Conservation (phyloP, 2,797 vertebrate genomes). For the Clarias fuscus region DNA sequence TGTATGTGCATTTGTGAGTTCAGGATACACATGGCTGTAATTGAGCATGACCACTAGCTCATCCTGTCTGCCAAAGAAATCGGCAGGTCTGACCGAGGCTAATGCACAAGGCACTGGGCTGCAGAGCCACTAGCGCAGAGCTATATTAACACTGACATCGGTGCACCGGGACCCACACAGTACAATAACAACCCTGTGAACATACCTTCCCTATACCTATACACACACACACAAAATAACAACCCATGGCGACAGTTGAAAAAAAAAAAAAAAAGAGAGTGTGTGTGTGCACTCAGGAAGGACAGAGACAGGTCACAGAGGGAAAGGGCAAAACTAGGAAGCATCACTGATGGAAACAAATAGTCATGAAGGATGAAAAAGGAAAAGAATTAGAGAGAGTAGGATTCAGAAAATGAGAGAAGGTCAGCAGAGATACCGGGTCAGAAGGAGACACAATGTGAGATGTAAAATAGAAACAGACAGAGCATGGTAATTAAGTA, state of each 20-base stretch:
- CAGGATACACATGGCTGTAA: slow-evolving; percentile 33
- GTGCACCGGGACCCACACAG: slow-evolving; percentile 65
- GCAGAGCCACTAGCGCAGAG: slow-evolving; percentile 64
- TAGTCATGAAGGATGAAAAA: slow-evolving; percentile 20
- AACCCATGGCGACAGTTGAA: slow-evolving; percentile 40
- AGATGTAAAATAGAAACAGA: slow-evolving; percentile 25
- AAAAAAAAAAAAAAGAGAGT: slow-evolving; percentile 51
- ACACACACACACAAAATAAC: slow-evolving; percentile 45
- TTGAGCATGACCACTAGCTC: slow-evolving; percentile 42
- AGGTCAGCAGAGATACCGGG: neutral
- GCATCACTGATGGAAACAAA: slow-evolving; percentile 26
- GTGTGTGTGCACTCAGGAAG: slow-evolving; percentile 49
- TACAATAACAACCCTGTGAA: slow-evolving; percentile 60
- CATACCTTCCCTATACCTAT: slow-evolving; percentile 35
- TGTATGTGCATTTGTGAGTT: slow-evolving; percentile 51
- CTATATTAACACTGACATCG: slow-evolving; percentile 72
- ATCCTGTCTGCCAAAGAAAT: slow-evolving; percentile 23
- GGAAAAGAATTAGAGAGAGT: slow-evolving; percentile 56
- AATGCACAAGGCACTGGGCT: slow-evolving; percentile 65
- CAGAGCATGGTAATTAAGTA: neutral
- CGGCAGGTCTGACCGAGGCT: slow-evolving; percentile 58
- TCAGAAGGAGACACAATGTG: slow-evolving; percentile 42
- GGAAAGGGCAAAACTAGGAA: slow-evolving; percentile 33
- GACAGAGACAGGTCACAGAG: slow-evolving; percentile 55
- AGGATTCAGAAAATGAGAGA: slow-evolving; percentile 30